phyloP scores from a whole-genome alignment of 2,797 vertebrate genomes.

The Chrosomus eos region DNA sequence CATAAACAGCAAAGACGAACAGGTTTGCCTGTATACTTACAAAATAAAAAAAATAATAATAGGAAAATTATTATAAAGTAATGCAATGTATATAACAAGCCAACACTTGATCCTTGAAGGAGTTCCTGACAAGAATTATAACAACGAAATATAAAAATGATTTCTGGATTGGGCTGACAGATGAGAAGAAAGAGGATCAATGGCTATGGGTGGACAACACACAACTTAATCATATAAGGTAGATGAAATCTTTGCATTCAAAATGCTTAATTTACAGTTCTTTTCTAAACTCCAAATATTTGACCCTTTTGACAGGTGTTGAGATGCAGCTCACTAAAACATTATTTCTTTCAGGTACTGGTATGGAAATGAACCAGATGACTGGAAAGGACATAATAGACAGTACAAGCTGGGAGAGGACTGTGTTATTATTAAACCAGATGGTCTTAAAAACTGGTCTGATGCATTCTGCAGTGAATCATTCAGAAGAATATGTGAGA shows the following conservation, averaged over 20 bases:
- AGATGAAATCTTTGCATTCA: constrained; percentile 4
- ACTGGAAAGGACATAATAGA: not conserved
- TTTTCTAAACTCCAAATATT: not conserved
- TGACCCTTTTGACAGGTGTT: not conserved
- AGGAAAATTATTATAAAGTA: not conserved
- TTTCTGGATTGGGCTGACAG: constrained; percentile 73
- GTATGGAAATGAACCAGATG: accelerated
- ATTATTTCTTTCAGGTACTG: constrained; percentile 39
- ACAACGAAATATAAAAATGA: accelerated
- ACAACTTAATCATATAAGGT: not conserved
- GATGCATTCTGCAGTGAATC: not conserved
- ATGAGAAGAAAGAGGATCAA: constrained; percentile 3
- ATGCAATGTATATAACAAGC: not conserved
- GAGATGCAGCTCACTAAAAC: not conserved
- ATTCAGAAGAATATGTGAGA: constrained; percentile 57
- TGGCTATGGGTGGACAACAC: constrained; percentile 67
- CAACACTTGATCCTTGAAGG: constrained; percentile 57
- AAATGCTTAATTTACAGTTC: not conserved
- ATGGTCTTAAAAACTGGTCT: constrained; percentile 35
- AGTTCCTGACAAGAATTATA: not conserved
- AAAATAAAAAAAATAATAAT: no score
- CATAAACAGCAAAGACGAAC: constrained; percentile 9
- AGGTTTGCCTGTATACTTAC: not conserved
- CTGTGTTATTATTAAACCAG: constrained; percentile 8
- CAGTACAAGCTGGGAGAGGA: not conserved